phyloP scores from a whole-genome alignment of 2,113 vertebrate species.

The Ictalurus punctatus region DNA sequence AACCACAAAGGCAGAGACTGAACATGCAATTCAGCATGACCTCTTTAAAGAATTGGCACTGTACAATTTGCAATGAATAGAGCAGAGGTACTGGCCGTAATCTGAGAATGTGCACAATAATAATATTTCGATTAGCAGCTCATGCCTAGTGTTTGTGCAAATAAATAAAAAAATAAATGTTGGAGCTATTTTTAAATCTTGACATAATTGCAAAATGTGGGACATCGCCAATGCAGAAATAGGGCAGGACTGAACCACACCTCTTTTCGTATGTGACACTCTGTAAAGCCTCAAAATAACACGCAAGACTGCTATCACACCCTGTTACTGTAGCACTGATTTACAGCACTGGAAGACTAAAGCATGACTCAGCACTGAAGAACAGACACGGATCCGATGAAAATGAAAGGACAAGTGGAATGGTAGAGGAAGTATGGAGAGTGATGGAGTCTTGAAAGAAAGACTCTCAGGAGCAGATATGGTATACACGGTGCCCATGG shows the following conservation, averaged over 20 bases:
- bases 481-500: neutral
- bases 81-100: neutral
- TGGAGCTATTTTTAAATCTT: constrained; percentile 25
- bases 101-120: neutral
- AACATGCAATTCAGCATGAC: constrained; percentile 19
- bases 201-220: constrained; percentile 2
- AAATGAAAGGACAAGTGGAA: neutral
- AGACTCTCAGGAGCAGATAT: neutral
- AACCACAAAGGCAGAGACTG: constrained; percentile 5
- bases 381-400: neutral
- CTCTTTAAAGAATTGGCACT: neutral
- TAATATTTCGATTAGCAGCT: neutral
- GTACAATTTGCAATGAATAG: neutral
- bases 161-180: neutral
- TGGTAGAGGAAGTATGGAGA: too few relatives aligned
- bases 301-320: neutral
- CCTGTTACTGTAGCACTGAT: neutral
- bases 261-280: neutral
- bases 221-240: neutral
- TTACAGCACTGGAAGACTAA: neutral
- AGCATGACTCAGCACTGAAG: constrained; percentile 6
- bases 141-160: neutral
- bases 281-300: neutral
- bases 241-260: neutral
- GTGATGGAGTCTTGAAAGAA: neutral